Evolutionary conservation across 2,113 vertebrate species (phyloP).

Genomic region (Cricetomys ansorgei): DNA sequence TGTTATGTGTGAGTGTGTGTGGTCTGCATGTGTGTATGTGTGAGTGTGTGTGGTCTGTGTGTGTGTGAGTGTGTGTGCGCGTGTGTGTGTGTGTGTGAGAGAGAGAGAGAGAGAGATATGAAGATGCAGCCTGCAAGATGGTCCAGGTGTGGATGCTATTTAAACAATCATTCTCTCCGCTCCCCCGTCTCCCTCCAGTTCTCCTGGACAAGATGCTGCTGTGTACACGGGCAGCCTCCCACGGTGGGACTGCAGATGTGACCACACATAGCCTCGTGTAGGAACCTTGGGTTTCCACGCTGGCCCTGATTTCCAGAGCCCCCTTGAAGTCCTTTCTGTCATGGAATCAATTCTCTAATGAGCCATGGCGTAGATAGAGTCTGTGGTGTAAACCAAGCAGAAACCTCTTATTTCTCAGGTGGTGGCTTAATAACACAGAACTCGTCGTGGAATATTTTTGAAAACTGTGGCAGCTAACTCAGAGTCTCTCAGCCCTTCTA

Average conservation of each 20-base stretch:
- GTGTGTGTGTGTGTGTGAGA: too few species aligned
- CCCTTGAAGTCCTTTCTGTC: neutral
- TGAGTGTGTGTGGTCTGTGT: too few species aligned
- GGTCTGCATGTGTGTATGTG: too few species aligned
- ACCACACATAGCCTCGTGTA: neutral
- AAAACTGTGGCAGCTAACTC: neutral
- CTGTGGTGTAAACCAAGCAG: neutral
- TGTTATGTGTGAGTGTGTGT: too few species aligned
- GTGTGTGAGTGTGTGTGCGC: too few species aligned
- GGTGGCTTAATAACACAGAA: neutral
- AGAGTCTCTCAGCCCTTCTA: neutral
- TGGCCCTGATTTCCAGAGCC: neutral
- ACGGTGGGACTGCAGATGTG: neutral
- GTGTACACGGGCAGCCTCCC: neutral
- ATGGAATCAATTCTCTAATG: neutral
- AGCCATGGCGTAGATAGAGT: neutral
- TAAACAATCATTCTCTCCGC: neutral
- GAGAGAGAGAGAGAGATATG: too few species aligned
- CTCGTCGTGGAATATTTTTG: neutral
- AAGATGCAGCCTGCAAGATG: neutral
- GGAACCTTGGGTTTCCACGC: neutral
- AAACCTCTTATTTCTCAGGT: neutral
- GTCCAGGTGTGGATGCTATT: neutral
- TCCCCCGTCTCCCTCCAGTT: neutral
- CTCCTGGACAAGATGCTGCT: neutral